A percentile compares a stretch with the other conserved stretches of the same genome.
Evolutionary conservation across 1,140 invertebrate genomes (phyloP).

Genomic region (Dryas iulia): DNA sequence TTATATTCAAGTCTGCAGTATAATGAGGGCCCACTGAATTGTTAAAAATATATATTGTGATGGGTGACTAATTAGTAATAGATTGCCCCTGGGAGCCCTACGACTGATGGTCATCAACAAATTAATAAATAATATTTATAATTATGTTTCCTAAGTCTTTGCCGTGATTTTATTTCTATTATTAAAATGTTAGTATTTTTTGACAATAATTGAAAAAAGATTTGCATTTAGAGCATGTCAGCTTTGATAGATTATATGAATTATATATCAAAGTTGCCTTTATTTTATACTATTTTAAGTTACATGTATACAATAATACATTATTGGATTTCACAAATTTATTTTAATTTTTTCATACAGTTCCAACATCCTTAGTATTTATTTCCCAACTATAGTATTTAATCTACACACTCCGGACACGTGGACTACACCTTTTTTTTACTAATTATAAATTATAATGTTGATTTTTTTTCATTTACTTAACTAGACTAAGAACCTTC

Average conservation of each 20-base stretch:
- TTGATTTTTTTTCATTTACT: no score
- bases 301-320: conserved; percentile 53
- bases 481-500: no score
- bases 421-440: no score
- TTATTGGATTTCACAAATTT: conserved; percentile 33
- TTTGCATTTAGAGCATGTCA: conserved; percentile 38
- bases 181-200: conserved; percentile 17
- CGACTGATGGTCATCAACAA: conserved; percentile 31
- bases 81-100: conserved; percentile 36
- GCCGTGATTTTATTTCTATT: conserved; percentile 25
- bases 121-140: conserved; percentile 15
- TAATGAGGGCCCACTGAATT: no score
- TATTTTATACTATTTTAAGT: conserved; percentile 65
- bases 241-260: conserved; percentile 46
- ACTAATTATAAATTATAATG: no score
- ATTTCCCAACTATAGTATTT: neutral
- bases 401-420: no score
- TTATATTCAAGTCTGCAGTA: no score
- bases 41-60: no score
- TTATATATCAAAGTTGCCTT: conserved; percentile 60
- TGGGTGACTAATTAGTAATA: neutral
- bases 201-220: conserved; percentile 25
- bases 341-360: conserved; percentile 6
- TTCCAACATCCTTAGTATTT: neutral
- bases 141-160: conserved; percentile 18